Conservation (phyloP, 2,797 vertebrate genomes). For the Emydoidea blandingii region DNA sequence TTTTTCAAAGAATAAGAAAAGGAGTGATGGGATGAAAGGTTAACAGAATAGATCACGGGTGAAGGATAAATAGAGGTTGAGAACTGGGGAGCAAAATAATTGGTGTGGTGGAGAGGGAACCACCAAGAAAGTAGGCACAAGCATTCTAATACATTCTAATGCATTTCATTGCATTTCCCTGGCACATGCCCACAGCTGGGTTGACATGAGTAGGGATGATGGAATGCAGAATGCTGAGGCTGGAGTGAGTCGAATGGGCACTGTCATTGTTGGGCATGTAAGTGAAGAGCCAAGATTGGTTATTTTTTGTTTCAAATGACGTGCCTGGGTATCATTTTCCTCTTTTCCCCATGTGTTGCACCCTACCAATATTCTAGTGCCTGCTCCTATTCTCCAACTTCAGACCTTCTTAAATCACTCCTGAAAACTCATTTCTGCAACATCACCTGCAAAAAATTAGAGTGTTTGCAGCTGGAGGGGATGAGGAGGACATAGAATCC, state of each 20-base stretch:
- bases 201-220: not conserved
- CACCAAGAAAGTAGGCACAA: not conserved
- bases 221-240: not conserved
- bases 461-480: not conserved
- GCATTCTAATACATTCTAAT: not conserved
- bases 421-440: not conserved
- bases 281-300: not conserved
- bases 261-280: not conserved
- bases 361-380: not conserved
- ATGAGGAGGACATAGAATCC: not conserved
- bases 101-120: not conserved
- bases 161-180: not conserved
- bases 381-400: not conserved
- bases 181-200: rapidly evolving
- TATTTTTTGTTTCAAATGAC: not conserved
- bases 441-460: not conserved
- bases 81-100: not conserved
- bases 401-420: not conserved
- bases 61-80: not conserved
- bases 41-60: not conserved
- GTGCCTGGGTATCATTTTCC: rapidly evolving
- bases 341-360: not conserved
- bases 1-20: not conserved
- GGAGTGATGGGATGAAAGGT: not conserved
- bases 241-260: not conserved